Conservation (phyloP, 2,113 vertebrate genomes). For the Trinectes maculatus region DNA sequence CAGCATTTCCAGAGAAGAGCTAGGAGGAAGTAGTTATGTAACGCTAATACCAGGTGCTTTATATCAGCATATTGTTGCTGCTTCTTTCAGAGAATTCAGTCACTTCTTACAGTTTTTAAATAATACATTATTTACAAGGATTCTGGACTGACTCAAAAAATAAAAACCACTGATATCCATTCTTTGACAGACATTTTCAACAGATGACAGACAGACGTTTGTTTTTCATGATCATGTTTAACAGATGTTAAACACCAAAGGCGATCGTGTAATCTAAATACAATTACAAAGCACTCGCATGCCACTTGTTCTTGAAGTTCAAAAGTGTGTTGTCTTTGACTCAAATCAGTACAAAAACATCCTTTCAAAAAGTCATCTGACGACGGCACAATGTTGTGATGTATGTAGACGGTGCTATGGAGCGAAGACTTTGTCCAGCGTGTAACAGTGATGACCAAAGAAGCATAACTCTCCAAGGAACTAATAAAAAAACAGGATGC, state of each 20-base stretch:
- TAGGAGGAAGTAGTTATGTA: conserved; percentile 54
- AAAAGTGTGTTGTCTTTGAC: neutral
- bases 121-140: no score
- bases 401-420: no score
- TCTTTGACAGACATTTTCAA: no score
- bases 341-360: neutral
- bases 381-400: no score
- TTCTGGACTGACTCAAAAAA: no score
- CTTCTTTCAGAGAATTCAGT: neutral
- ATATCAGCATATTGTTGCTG: neutral
- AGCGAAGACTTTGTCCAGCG: no score
- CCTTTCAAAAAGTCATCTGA: neutral
- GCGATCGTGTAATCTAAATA: neutral
- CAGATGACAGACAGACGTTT: no score
- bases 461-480: neutral
- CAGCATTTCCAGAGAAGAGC: conserved; percentile 43
- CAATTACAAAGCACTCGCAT: neutral
- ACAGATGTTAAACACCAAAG: neutral
- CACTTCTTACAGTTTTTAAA: no score
- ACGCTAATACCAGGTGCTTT: neutral
- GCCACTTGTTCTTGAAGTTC: neutral
- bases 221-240: no score
- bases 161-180: no score
- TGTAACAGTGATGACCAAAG: neutral
- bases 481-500: neutral